A percentile compares a stretch with the other conserved stretches of the same genome.
These are phyloP conservation scores for Psophia crepitans DNA, from an alignment of 2,113 vertebrate species.

Conservation along the genomic window DNA sequence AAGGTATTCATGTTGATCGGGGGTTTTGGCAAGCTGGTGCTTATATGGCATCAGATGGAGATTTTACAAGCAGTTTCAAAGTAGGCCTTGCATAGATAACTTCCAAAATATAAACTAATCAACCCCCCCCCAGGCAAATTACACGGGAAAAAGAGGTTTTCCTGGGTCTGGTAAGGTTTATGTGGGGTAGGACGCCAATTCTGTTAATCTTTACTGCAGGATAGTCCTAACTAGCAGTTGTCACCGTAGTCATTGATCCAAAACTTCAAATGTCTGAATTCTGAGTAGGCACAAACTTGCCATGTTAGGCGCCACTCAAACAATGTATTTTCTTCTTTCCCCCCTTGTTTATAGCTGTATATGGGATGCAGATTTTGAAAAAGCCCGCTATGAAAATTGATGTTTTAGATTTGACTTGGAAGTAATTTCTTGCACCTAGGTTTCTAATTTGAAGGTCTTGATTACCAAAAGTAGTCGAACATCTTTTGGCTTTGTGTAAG, in stretches of 20 bases:
- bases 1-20: neutral
- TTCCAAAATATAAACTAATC: neutral
- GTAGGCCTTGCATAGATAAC: neutral
- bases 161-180: neutral
- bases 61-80: neutral
- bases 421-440: neutral
- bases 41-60: neutral
- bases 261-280: neutral
- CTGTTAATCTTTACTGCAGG: neutral
- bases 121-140: too few relatives aligned
- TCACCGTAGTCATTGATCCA: neutral
- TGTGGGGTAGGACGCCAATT: neutral
- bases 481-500: neutral
- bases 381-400: neutral
- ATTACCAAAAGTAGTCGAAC: neutral
- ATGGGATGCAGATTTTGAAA: neutral
- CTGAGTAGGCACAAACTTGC: neutral
- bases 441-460: neutral
- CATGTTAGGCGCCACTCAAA: neutral
- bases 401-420: neutral
- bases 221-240: neutral
- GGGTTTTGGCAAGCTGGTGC: neutral
- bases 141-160: neutral
- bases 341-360: neutral
- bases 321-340: neutral